Conservation (phyloP, 2,797 vertebrate genomes). For the Fistularia commersonii region DNA sequence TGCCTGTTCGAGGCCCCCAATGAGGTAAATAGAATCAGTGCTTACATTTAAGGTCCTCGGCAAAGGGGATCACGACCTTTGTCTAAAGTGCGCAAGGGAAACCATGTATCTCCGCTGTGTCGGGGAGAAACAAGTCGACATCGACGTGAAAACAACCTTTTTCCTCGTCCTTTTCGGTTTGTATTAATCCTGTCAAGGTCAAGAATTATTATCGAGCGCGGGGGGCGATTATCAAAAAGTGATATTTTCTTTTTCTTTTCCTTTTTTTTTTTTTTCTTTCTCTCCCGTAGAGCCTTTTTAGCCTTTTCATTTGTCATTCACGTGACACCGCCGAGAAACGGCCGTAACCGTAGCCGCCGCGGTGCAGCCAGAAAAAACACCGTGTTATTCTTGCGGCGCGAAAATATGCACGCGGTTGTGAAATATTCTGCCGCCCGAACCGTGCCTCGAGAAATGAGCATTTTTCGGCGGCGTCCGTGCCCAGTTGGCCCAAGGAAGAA, state of each 20-base stretch:
- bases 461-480: slow-evolving; percentile 22
- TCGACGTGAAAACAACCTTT: slow-evolving; percentile 43
- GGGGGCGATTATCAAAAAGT: too few relatives aligned
- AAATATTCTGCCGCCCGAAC: slow-evolving; percentile 24
- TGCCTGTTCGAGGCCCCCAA: slow-evolving; percentile 73
- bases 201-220: slow-evolving; percentile 13
- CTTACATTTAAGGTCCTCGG: slow-evolving; percentile 72
- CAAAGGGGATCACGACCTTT: slow-evolving; percentile 51
- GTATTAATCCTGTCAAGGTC: slow-evolving; percentile 29
- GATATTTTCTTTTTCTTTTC: too few relatives aligned
- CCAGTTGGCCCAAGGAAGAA: slow-evolving; percentile 53
- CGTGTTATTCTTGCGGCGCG: background rate
- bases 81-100: slow-evolving; percentile 43
- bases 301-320: too few relatives aligned
- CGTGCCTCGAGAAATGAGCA: slow-evolving; percentile 25
- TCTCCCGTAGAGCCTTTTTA: too few relatives aligned
- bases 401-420: slow-evolving; percentile 15
- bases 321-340: too few relatives aligned
- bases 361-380: background rate
- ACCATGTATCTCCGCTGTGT: slow-evolving; percentile 37
- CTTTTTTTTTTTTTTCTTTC: too few relatives aligned
- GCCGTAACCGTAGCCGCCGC: too few relatives aligned
- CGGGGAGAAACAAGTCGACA: slow-evolving; percentile 44
- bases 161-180: slow-evolving; percentile 34
- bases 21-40: slow-evolving; percentile 77